phyloP scores from a whole-genome alignment of 2,888 invertebrate genomes.

The Sceliomorpha sp. region DNA sequence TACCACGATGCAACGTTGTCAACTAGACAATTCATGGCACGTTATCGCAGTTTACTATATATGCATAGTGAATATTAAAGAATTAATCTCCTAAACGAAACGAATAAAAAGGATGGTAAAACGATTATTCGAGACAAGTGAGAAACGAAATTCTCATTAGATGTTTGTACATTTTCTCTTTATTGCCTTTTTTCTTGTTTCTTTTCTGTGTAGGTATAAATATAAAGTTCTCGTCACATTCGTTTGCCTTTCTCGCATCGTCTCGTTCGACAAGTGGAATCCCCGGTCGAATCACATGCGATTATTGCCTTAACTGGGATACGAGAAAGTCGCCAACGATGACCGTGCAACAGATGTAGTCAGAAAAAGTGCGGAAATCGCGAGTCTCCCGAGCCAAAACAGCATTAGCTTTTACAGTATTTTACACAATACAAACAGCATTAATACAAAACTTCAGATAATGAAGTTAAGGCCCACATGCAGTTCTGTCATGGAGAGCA shows the following conservation, averaged over 20 bases:
- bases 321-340: slow-evolving; percentile 45
- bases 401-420: too few relatives aligned
- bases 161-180: slow-evolving; percentile 32
- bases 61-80: slow-evolving; percentile 4
- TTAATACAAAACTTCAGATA: too few relatives aligned
- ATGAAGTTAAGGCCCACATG: too few relatives aligned
- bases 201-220: slow-evolving; percentile 29
- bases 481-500: too few relatives aligned
- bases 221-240: slow-evolving; percentile 51
- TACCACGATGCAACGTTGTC: slow-evolving; percentile 60
- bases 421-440: too few relatives aligned
- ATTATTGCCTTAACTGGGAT: slow-evolving; percentile 54
- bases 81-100: neutral
- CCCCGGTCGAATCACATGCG: slow-evolving; percentile 46
- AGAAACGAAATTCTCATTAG: slow-evolving; percentile 13
- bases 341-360: slow-evolving; percentile 44
- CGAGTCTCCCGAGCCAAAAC: slow-evolving; percentile 37
- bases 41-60: neutral
- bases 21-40: slow-evolving; percentile 3
- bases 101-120: neutral
- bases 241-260: slow-evolving; percentile 55
- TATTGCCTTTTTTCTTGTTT: slow-evolving; percentile 13
- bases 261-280: slow-evolving; percentile 52
- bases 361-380: slow-evolving; percentile 45
- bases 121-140: neutral